A percentile compares a stretch with the other conserved stretches of the same genome.
Conservation (phyloP, 2,113 vertebrate genomes). For the Mystacornis crossleyi region DNA sequence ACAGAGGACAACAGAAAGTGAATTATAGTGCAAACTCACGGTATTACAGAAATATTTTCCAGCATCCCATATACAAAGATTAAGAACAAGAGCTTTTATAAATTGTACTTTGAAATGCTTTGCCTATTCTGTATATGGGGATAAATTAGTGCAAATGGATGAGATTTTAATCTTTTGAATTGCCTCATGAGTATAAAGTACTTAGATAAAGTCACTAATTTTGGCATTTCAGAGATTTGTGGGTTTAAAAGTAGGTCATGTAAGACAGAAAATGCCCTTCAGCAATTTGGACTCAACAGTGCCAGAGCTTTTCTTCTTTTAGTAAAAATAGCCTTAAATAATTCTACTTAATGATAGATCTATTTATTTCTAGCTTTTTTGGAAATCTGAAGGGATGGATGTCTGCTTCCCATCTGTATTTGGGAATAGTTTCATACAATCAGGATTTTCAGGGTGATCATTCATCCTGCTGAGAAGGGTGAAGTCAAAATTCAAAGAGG, state of each 20-base stretch:
- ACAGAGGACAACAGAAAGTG: neutral
- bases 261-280: neutral
- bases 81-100: neutral
- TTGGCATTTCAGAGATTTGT: neutral
- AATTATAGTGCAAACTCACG: neutral
- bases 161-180: neutral
- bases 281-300: neutral
- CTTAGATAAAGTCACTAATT: neutral
- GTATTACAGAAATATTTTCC: neutral
- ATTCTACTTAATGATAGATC: neutral
- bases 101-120: neutral
- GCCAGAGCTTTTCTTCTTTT: neutral
- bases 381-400: neutral
- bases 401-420: neutral
- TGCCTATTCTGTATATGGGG: neutral
- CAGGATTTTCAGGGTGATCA: neutral
- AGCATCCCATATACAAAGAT: neutral
- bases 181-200: neutral
- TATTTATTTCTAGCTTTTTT: neutral
- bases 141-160: neutral
- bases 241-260: slow-evolving; percentile 30
- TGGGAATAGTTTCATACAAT: neutral
- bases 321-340: neutral
- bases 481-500: neutral
- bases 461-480: neutral